Base-by-base conservation (phyloP, 2,888 invertebrate genomes). In the Philereme transversata region DNA sequence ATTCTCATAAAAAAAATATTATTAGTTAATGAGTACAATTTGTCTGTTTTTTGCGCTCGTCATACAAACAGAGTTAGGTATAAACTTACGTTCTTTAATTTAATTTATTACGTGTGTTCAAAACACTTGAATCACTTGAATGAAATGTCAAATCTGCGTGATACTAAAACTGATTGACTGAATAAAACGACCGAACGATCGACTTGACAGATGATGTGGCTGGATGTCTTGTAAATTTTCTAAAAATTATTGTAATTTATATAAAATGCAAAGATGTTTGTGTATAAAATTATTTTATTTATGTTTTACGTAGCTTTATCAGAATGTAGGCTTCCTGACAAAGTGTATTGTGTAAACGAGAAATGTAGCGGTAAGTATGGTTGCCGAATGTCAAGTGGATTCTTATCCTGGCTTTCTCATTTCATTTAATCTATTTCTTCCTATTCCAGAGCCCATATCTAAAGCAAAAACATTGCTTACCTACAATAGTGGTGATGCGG, bases 291-390 rank as follows among this genome's bases (percentile, higher is more conserved):
- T 81, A 77, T 88, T 81, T 76, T 90, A 83, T 83, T 89, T 81
- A 79, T 82, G 72, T 81, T 86, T 78, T 81, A 83, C 72, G 75
- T 89, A 65, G 77, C 84, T 67, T 68, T 81, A 60, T 80, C 81
- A 69, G 76, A 86, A 60, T 86, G 92, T 78, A 84, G 89, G 85
- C 87, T 94, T 76, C 95, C 96, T 57, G 94, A 96, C 80, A 94
- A 94, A 86, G 93, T 95, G 76, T 87, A 93, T 78, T 97, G 97
- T 93, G 95, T 91, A 72, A 95, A 96, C 88, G 85, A 92, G 82
- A 86, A 94, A 80, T 97, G 97, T 86, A 93, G 93, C 86, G 93
- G 97, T 97, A 90, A 86, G 86, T 81, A 60, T 48, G 55, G 58
- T 63, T 62, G 62, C 47, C 66, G 56, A 63, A 56, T 60, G 66